Evolutionary conservation across 1,140 invertebrate genomes (phyloP), one percentile per base, ranked within the genome.

Genomic region (Papilio aristodemus): DNA sequence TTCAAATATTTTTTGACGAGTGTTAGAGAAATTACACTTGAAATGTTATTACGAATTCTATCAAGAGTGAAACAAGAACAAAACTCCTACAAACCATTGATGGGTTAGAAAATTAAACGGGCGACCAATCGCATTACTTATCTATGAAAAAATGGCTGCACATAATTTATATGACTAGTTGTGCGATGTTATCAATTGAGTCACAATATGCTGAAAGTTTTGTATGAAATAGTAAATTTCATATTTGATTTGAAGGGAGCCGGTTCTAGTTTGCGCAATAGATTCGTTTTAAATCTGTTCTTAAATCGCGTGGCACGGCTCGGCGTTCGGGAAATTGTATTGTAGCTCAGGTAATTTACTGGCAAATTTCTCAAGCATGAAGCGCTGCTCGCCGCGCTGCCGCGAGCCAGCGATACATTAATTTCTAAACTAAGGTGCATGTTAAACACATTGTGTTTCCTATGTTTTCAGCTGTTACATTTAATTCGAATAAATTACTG

Each of bases 381-480:
- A 66, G 39, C 63, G 63, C 63, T 66, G 63, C 41, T 41, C 32
- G 63, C n/a, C n/a, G n/a, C n/a, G n/a, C n/a, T n/a, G n/a, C n/a
- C 63, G 63, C 32, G 63, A 25, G 43, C 41, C 25, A 66, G 41
- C 63, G 63, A 50, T 66, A 66, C 63, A 50, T 46, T 66, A 66
- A 66, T 66, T 66, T 66, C 41, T 66, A 66, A 66, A 66, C 63
- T 66, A 66, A 66, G 43, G 63, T 66, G 63, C 63, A 66, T 36
- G 63, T 66, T 66, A 50, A 66, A 41, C 63, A 46, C 41, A 66
- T 66, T 50, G 36, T 38, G 37, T 62, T 62, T 62, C 59, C 59
- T 62, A 39, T 62, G 37, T 62, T 39, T 62, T 37, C 36, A 22
- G 17, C 37, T 62, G 37, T 22, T 62, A 62, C 17, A 38, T 62